These are phyloP conservation scores for Ennomos erosarius DNA, from an alignment of 2,888 invertebrate genomes.

Conservation along the genomic window DNA sequence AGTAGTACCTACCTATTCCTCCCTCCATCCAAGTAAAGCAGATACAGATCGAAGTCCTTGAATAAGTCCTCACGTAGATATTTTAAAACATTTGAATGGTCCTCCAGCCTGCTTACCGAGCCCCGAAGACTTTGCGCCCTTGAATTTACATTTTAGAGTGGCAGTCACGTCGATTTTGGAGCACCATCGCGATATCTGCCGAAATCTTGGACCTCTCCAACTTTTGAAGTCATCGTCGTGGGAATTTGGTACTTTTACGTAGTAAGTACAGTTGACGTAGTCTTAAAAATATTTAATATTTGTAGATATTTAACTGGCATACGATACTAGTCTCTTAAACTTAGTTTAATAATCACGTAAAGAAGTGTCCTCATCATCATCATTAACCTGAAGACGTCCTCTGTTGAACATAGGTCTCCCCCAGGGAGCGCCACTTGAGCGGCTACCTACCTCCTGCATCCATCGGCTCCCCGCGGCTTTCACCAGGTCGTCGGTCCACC, in stretches of 20 bases:
- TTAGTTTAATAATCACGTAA: no score
- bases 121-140: slow-evolving; percentile 18
- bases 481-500: no score
- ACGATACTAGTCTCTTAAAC: no score
- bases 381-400: no score
- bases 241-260: slow-evolving; percentile 15
- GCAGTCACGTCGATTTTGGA: slow-evolving; percentile 14
- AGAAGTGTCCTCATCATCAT: no score
- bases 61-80: slow-evolving; percentile 6
- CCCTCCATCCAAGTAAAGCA: background rate
- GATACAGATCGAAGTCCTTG: slow-evolving; percentile 7
- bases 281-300: no score
- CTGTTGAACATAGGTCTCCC: no score
- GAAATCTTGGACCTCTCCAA: slow-evolving; percentile 19
- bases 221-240: slow-evolving; percentile 3
- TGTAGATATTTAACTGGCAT: no score
- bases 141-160: slow-evolving; percentile 31
- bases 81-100: slow-evolving; percentile 27
- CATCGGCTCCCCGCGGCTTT: no score
- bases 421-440: no score
- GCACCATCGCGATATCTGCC: slow-evolving; percentile 21
- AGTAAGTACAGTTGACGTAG: background rate
- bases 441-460: no score
- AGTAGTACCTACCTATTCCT: no score
- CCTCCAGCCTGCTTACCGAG: slow-evolving; percentile 22